Percentiles rank a stretch among this genome's conserved stretches.
Evolutionary conservation across 1,140 invertebrate genomes (phyloP).

Genomic region (Contarinia nasturtii): DNA sequence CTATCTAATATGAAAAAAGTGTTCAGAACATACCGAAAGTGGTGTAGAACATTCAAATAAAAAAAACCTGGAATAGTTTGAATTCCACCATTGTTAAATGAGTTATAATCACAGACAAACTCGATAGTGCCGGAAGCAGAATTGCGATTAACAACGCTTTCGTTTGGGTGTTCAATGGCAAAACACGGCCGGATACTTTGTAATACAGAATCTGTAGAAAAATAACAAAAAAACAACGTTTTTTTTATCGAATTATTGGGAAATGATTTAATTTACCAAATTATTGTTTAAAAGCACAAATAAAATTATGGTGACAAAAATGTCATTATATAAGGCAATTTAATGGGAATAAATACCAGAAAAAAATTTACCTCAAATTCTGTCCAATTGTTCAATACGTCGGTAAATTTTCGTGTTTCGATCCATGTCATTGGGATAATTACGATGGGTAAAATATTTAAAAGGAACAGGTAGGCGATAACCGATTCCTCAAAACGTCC

Average conservation of each 20-base stretch:
- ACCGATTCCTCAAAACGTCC: conserved; percentile 47
- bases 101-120: conserved; percentile 36
- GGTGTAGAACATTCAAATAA: not conserved
- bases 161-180: conserved; percentile 27
- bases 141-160: conserved; percentile 29
- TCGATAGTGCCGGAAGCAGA: conserved; percentile 33
- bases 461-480: conserved; percentile 44
- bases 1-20: conserved; percentile 6
- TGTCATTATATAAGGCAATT: too few relatives aligned
- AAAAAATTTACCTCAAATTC: conserved; percentile 32
- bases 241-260: too few relatives aligned
- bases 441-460: conserved; percentile 39
- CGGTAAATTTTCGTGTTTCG: conserved; percentile 36
- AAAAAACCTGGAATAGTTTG: conserved; percentile 33
- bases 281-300: too few relatives aligned
- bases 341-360: too few relatives aligned
- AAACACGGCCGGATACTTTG: conserved; percentile 25
- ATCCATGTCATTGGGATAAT: conserved; percentile 38
- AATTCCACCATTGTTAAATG: conserved; percentile 44
- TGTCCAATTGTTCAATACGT: conserved; percentile 35
- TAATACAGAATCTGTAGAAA: conserved; percentile 28
- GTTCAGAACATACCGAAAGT: not conserved
- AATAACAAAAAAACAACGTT: too few relatives aligned
- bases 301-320: not conserved
- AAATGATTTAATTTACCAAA: too few relatives aligned